Evolutionary conservation across 2,888 invertebrate genomes (phyloP).

Genomic region (Gortyna flavago): DNA sequence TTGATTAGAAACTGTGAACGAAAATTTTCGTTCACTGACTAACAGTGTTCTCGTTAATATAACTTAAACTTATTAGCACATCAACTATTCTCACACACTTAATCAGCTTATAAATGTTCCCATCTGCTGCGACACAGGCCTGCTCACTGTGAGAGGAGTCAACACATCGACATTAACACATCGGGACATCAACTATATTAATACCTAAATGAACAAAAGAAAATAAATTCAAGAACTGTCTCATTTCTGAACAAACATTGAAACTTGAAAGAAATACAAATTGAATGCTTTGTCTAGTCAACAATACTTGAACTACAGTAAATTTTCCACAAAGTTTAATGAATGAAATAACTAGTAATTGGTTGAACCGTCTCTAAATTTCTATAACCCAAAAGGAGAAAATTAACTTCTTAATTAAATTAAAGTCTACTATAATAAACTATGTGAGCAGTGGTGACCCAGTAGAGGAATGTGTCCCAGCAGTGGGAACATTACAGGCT

Average conservation of each 20-base stretch:
- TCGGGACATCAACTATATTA: no score
- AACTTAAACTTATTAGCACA: background rate
- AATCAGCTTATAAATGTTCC: no score
- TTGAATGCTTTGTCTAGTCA: background rate
- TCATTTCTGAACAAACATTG: background rate
- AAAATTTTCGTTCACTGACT: no score
- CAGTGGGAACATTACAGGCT: no score
- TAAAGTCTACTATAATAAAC: no score
- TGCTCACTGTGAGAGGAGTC: no score
- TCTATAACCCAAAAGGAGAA: background rate
- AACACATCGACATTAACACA: no score
- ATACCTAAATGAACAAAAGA: background rate
- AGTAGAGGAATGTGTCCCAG: no score
- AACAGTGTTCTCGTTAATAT: no score
- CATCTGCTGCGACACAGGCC: no score
- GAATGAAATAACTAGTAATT: background rate
- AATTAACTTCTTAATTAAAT: no score
- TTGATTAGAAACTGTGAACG: background rate
- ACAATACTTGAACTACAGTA: background rate
- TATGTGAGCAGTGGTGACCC: no score
- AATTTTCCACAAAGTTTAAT: background rate
- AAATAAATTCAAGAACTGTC: background rate
- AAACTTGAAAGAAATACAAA: background rate
- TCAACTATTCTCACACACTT: background rate
- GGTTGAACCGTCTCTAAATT: background rate